Evolutionary conservation across 2,888 invertebrate genomes (phyloP).

Genomic region (Scotopteryx bipunctaria): DNA sequence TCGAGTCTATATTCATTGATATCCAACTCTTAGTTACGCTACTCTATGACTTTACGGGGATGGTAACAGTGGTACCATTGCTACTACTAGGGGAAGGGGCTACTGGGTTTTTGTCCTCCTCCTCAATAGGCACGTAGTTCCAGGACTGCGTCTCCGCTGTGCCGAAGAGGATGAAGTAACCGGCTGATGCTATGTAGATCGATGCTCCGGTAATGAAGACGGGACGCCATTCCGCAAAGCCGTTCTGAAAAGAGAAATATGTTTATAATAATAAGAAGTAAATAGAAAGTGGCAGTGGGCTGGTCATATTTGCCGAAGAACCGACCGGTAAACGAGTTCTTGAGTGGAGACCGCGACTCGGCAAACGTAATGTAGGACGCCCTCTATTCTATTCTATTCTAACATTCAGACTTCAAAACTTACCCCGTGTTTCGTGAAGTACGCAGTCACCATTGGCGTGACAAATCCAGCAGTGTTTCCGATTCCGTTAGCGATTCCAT

Average conservation of each 20-base stretch:
- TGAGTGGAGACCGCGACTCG: no score
- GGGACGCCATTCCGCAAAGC: slow-evolving; percentile 89
- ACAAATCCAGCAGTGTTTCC: slow-evolving; percentile 89
- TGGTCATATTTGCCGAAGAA: no score
- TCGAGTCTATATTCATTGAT: slow-evolving; percentile 29
- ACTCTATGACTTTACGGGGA: slow-evolving; percentile 64
- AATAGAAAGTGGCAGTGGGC: no score
- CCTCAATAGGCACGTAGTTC: slow-evolving; percentile 81
- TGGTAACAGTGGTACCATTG: slow-evolving; percentile 63
- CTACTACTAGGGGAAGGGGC: slow-evolving; percentile 40
- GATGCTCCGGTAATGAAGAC: slow-evolving; percentile 89
- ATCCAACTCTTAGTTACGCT: slow-evolving; percentile 11
- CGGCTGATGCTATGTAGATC: slow-evolving; percentile 86
- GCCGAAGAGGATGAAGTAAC: slow-evolving; percentile 88
- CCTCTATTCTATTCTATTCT: no score
- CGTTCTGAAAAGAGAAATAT: slow-evolving; percentile 89
- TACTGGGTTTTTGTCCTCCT: slow-evolving; percentile 56
- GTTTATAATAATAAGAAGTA: no score
- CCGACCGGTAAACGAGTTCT: no score
- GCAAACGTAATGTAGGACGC: no score
- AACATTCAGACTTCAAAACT: slow-evolving; percentile 51
- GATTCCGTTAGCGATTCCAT: slow-evolving; percentile 89
- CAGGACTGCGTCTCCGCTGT: slow-evolving; percentile 88
- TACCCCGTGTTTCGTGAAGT: slow-evolving; percentile 83
- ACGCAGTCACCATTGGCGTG: slow-evolving; percentile 87